Percentiles rank a stretch among this genome's conserved stretches.
Evolutionary conservation across 2,888 invertebrate genomes (phyloP).

Genomic region (Griposia aprilina): DNA sequence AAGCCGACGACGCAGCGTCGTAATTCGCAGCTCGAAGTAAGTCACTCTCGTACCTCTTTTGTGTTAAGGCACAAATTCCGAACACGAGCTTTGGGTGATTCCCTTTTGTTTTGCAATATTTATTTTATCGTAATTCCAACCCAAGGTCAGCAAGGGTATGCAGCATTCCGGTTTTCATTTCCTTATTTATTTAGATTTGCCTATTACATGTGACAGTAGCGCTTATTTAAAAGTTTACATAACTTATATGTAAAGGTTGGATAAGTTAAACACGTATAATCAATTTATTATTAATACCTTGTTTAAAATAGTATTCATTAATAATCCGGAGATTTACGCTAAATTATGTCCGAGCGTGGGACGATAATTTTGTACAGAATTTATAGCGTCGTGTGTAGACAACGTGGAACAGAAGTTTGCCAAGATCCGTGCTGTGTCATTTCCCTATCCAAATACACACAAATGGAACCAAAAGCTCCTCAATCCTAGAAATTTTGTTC

Average conservation of each 20-base stretch:
- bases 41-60: neutral
- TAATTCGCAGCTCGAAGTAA: neutral
- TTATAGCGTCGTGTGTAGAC: constrained; percentile 1
- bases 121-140: neutral
- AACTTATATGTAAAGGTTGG: constrained; percentile 29
- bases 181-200: constrained; percentile 44
- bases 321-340: constrained; percentile 26
- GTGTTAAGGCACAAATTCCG: neutral
- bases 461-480: neutral
- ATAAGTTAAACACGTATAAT: constrained; percentile 30
- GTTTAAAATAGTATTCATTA: constrained; percentile 41
- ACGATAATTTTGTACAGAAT: constrained; percentile 38
- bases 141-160: neutral
- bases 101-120: neutral
- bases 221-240: constrained; percentile 25
- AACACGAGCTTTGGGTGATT: neutral
- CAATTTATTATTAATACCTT: constrained; percentile 45
- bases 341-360: constrained; percentile 29
- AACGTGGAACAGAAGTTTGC: constrained; percentile 19
- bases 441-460: constrained; percentile 4
- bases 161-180: constrained; percentile 19
- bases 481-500: neutral
- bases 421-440: constrained; percentile 30
- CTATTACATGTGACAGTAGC: constrained; percentile 38
- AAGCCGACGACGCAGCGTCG: neutral